Evolutionary conservation across 2,888 invertebrate species (phyloP).

Genomic region (Hyposoter dolosus): DNA sequence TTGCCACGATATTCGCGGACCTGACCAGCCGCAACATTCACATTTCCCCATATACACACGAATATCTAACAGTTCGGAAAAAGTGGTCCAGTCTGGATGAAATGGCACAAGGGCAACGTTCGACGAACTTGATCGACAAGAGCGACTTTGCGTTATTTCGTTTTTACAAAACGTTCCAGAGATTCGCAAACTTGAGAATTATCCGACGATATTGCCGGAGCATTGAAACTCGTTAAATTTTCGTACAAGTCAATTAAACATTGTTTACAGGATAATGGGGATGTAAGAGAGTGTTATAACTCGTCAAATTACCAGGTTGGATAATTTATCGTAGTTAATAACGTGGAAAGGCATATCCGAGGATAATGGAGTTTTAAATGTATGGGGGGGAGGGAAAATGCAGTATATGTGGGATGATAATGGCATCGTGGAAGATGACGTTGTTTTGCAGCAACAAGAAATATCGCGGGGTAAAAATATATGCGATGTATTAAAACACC

Average conservation of each 20-base stretch:
- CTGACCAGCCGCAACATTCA: slow-evolving; percentile 32
- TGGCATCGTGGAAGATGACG: slow-evolving; percentile 2
- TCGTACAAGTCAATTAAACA: background rate
- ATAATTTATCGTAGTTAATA: slow-evolving; percentile 16
- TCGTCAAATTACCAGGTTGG: slow-evolving; percentile 17
- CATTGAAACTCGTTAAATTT: background rate
- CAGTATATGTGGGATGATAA: slow-evolving; percentile 16
- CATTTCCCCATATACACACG: background rate
- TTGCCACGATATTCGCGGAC: slow-evolving; percentile 55
- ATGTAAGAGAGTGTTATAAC: background rate
- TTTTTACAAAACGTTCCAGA: background rate
- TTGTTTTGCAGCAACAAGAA: background rate
- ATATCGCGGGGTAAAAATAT: slow-evolving; percentile 1
- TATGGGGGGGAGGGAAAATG: background rate
- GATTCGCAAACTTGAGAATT: background rate
- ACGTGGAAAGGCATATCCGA: background rate
- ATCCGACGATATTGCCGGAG: background rate
- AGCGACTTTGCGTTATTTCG: background rate
- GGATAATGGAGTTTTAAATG: slow-evolving; percentile 7
- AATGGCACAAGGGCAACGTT: background rate
- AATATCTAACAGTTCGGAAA: background rate
- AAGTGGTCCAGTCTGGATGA: background rate
- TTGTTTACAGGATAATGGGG: slow-evolving; percentile 4
- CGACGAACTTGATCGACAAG: background rate
- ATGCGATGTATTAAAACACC: background rate